Base-by-base conservation (phyloP, 2,888 invertebrate species). In the Drosophila neutralis region DNA sequence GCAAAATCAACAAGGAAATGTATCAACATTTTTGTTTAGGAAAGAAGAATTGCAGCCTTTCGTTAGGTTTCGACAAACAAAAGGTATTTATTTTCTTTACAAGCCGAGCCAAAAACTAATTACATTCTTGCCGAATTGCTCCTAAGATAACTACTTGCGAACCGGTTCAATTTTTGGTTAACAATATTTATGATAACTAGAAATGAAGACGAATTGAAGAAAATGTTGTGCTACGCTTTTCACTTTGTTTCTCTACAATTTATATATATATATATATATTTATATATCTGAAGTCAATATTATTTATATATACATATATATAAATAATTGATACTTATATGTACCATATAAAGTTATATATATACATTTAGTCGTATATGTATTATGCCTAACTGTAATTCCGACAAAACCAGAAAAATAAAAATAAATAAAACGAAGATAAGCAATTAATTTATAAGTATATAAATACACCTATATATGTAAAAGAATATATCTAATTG, bases 191-290 rank as follows among this genome's bases (percentile, higher is more conserved):
- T 54, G 57, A 57, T 8, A 33, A 5, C 36, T 21, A 21, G 21
- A 21, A 57, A 40, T 21, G 27, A 57, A 60, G 58, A 35, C 33
- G 27, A 57, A 40, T 56, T 51, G 54, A 52, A 54, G 45, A 68
- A 72, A 83, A 76, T 73, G 72, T 80, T 87, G 77, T 88, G 78
- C 79, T 73, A 89, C 79, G 90, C 89, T 87, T 90, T 76, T 77
- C 68, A 73, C 40, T 79, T 81, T 77, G 62, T 80, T 89, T 89
- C 72, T 60, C 58, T 69, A 73, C 48, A 70, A 65, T 57, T 31
- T 38, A 21, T 21, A 42, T 73, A 72, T 82, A 81, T 67, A 29
- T 21, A 45, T 63, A 73, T 69, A 69, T 70, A 73, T 73, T 48
- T 69, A 67, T 45, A 71, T 78, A 82, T 65, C 38, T 35, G 73